Evolutionary conservation across 1,140 invertebrate species (phyloP), one percentile per base, ranked within the genome.

Genomic region (Procambarus virginalis): DNA sequence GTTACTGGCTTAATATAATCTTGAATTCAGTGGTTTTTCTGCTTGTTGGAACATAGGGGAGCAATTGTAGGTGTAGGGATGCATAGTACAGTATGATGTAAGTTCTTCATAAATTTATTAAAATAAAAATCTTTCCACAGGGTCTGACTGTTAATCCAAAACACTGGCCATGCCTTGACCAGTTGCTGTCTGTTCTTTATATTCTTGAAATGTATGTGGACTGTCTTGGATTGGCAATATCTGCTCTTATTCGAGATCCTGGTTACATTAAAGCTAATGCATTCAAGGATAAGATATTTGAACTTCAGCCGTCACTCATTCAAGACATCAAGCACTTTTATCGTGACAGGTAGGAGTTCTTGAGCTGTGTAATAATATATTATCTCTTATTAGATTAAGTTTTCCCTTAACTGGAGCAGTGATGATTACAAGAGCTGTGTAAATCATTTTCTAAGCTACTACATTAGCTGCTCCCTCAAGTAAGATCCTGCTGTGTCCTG

Each of bases 161-260:
- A 78, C 97, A 99, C 94, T 98, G 97, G 97, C 97, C 97, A 2
- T 97, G 96, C 94, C 93, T 98, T 82, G 97, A 98, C 93, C 96
- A 96, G 93, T 94, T 98, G 45, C 96, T 98, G 90, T 97, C 96
- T 45, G 94, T 97, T 46, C 94, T 97, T 83, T 96, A 96, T 92
- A 96, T 96, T 2, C 94, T 97, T 82, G 96, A 96, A 92, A 96
- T 97, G 93, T 97, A 97, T 93, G 95, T 96, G 93, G 96, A 95
- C 90, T 98, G 97, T 94, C 95, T 98, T 68, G 94, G 95, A 46
- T 96, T 96, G 92, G 97, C 97, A 92, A 95, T 96, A 84, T 95
- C 95, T 93, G 96, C 96, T 17, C 94, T 98, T 68, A 94, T 96
- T 90, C 94, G 95, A 84, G 97, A 98, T 94, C 94, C 95, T 1